phyloP scores from a whole-genome alignment of 2,113 vertebrate species.

The Meles meles region DNA sequence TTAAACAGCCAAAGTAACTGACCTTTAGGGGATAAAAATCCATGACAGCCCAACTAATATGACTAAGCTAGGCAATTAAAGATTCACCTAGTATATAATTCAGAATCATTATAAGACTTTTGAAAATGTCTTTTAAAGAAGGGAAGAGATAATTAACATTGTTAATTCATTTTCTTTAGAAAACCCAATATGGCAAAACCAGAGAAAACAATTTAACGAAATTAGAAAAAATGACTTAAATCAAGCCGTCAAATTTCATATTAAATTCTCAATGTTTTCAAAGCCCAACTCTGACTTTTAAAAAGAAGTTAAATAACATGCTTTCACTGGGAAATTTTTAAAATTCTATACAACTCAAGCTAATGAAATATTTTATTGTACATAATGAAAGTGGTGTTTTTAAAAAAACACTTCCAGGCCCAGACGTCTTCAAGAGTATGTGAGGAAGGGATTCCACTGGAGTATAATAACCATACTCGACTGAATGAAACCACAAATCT shows the following conservation, averaged over 20 bases:
- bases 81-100: not conserved
- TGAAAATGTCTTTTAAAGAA: constrained; percentile 8
- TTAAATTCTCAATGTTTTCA: constrained; percentile 56
- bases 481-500: constrained; percentile 64
- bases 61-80: constrained; percentile 3
- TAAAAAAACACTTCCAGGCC: constrained; percentile 62
- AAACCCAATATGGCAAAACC: constrained; percentile 15
- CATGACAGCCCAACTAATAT: not conserved
- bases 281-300: constrained; percentile 54
- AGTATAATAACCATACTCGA: constrained; percentile 51
- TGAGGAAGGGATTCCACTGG: constrained; percentile 66
- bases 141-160: constrained; percentile 10
- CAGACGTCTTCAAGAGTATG: constrained; percentile 44
- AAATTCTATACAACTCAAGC: constrained; percentile 70
- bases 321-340: constrained; percentile 47
- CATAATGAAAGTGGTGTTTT: constrained; percentile 63
- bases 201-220: constrained; percentile 54
- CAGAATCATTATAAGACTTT: not conserved
- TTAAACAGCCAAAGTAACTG: constrained; percentile 10
- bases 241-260: constrained; percentile 50
- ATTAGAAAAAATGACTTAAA: constrained; percentile 49
- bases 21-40: not conserved
- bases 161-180: constrained; percentile 45
- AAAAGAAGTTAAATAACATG: constrained; percentile 62
- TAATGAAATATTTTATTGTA: constrained; percentile 73